Conservation (phyloP, 2,888 invertebrate species). For the Trisateles emortualis region DNA sequence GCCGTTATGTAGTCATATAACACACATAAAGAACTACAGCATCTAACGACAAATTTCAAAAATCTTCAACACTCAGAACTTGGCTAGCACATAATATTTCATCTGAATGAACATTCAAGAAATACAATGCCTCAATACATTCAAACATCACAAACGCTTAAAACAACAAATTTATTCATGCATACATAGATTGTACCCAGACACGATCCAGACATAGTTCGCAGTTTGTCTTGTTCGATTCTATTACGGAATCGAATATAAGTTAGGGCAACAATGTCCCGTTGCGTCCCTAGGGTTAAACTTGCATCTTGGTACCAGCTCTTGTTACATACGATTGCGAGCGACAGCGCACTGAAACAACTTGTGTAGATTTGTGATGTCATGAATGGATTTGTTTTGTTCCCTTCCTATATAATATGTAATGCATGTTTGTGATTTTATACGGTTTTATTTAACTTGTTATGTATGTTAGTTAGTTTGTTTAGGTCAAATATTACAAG, state of each 20-base stretch:
- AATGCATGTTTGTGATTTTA: too few relatives aligned
- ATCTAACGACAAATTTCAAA: too few relatives aligned
- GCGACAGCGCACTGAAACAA: constrained; percentile 30
- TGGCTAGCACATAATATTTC: too few relatives aligned
- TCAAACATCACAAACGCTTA: constrained; percentile 15
- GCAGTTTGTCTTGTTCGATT: constrained; percentile 51
- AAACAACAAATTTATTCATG: constrained; percentile 35
- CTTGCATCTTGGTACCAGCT: constrained; percentile 56
- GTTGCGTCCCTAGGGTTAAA: constrained; percentile 43
- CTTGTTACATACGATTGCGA: constrained; percentile 60
- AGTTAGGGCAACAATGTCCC: constrained; percentile 61
- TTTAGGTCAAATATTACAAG: too few relatives aligned
- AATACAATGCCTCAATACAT: constrained; percentile 8
- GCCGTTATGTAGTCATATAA: too few relatives aligned
- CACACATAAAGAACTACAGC: too few relatives aligned
- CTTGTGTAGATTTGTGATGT: constrained; percentile 5
- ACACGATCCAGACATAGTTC: constrained; percentile 24
- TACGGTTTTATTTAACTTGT: too few relatives aligned
- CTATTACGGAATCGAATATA: constrained; percentile 67
- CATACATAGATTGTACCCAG: constrained; percentile 29
- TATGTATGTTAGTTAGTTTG: too few relatives aligned
- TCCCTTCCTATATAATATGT: background rate
- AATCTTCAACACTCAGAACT: too few relatives aligned
- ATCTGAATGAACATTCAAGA: background rate
- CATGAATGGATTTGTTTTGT: background rate